These are phyloP conservation scores for Brachionus asplanchnoidis DNA, from an alignment of 1,140 invertebrate species.

Conservation along the genomic window DNA sequence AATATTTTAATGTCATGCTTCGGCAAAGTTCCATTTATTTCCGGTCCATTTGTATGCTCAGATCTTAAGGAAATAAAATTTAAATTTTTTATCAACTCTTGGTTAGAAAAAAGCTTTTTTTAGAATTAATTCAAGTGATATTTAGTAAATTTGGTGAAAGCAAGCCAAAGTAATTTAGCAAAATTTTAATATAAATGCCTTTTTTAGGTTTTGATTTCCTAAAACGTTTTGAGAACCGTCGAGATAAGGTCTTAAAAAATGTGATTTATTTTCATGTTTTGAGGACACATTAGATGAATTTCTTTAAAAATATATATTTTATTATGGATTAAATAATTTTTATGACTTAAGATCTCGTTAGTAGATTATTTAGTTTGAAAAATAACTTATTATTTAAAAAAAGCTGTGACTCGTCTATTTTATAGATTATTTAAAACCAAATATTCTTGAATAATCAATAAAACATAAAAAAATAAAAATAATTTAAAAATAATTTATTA, in stretches of 20 bases:
- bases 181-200: constrained; percentile 11
- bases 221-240: background rate
- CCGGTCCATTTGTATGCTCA: background rate
- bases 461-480: no score
- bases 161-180: background rate
- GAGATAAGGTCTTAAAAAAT: background rate
- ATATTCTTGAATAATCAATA: no score
- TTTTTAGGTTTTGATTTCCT: background rate
- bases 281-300: background rate
- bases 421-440: no score
- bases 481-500: no score
- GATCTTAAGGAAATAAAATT: background rate
- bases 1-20: background rate
- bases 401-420: no score
- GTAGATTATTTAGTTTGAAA: no score
- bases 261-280: background rate
- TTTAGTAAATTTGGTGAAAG: background rate
- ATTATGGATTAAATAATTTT: background rate
- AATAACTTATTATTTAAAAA: no score
- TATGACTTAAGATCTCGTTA: no score
- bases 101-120: background rate
- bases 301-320: background rate
- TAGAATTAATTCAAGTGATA: background rate
- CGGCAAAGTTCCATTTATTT: background rate
- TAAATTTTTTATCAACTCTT: background rate